These are phyloP conservation scores for Phaedon cochleariae DNA, from an alignment of 2,888 invertebrate species.

Conservation along the genomic window DNA sequence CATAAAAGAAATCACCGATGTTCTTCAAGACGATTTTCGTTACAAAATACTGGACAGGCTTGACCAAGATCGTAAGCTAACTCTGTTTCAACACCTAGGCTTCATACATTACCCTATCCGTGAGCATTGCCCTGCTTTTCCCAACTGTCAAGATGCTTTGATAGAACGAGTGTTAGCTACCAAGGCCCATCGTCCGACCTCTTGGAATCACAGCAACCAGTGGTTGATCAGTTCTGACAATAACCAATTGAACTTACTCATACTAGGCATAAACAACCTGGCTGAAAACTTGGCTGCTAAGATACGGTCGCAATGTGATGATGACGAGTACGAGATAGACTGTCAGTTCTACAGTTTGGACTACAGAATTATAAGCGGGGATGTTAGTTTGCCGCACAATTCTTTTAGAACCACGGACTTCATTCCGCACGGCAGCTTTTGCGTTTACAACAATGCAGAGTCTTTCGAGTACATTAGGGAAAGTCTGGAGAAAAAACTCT, in stretches of 20 bases:
- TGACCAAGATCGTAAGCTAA: conserved; percentile 93
- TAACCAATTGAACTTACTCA: conserved; percentile 84
- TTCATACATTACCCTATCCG: conserved; percentile 95
- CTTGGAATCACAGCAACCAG: conserved; percentile 72
- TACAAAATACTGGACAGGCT: conserved; percentile 93
- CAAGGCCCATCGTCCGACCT: conserved; percentile 71
- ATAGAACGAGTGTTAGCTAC: conserved; percentile 76
- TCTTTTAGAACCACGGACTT: conserved; percentile 86
- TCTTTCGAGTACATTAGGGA: conserved; percentile 92
- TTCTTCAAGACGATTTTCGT: conserved; percentile 91
- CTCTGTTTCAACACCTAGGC: conserved; percentile 94
- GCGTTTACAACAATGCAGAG: conserved; percentile 89
- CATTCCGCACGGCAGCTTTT: conserved; percentile 89
- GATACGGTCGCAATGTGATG: conserved; percentile 85
- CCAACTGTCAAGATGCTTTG: conserved; percentile 82
- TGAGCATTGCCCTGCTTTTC: conserved; percentile 92
- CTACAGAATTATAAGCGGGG: conserved; percentile 86
- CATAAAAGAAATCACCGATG: conserved; percentile 91
- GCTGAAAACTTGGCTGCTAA: conserved; percentile 89
- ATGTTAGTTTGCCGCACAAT: conserved; percentile 81
- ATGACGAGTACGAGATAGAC: conserved; percentile 85
- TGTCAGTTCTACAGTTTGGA: conserved; percentile 83
- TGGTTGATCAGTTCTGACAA: conserved; percentile 73
- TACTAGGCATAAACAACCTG: conserved; percentile 86
- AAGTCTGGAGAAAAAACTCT: conserved; percentile 88